Percentiles rank a stretch among this genome's conserved stretches.
These are phyloP conservation scores for Drosophila affinis DNA, from an alignment of 2,888 invertebrate species.

Conservation along the genomic window DNA sequence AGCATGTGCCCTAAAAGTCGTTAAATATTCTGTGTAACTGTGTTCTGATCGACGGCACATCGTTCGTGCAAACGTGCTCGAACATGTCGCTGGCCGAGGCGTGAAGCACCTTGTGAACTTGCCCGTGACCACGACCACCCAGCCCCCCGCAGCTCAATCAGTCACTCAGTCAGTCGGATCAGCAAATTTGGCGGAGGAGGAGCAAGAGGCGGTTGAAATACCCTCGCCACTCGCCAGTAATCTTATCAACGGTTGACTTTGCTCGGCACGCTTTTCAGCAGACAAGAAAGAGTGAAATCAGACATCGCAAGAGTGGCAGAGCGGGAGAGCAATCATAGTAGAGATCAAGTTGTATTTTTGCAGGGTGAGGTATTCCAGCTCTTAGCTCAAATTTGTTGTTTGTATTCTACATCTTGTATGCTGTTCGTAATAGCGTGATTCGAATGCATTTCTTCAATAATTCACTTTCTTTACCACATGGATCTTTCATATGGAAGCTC, in stretches of 20 bases:
- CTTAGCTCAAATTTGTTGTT: too few species aligned
- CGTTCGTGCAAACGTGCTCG: conserved; percentile 60
- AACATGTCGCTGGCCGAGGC: conserved; percentile 41
- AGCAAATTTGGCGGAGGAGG: neutral
- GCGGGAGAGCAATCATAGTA: neutral
- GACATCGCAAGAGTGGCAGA: neutral
- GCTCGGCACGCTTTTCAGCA: conserved; percentile 53
- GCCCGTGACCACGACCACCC: conserved; percentile 18
- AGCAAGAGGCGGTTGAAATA: conserved; percentile 2
- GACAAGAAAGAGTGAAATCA: neutral
- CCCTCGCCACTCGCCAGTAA: conserved; percentile 6
- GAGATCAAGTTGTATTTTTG: neutral
- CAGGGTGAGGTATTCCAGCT: neutral
- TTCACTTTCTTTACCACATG: too few species aligned
- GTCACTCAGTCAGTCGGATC: neutral
- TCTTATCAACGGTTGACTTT: conserved; percentile 46
- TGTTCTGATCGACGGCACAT: conserved; percentile 50
- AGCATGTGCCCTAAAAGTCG: conserved; percentile 49
- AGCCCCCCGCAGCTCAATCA: conserved; percentile 14
- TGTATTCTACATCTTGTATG: too few species aligned
- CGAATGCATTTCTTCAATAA: too few species aligned
- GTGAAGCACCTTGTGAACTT: conserved; percentile 43
- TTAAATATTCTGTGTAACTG: conserved; percentile 48
- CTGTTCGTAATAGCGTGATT: too few species aligned
- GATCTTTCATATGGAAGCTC: too few species aligned